Evolutionary conservation across 2,888 invertebrate species (phyloP).

Genomic region (Amphipyra tragopoginis): DNA sequence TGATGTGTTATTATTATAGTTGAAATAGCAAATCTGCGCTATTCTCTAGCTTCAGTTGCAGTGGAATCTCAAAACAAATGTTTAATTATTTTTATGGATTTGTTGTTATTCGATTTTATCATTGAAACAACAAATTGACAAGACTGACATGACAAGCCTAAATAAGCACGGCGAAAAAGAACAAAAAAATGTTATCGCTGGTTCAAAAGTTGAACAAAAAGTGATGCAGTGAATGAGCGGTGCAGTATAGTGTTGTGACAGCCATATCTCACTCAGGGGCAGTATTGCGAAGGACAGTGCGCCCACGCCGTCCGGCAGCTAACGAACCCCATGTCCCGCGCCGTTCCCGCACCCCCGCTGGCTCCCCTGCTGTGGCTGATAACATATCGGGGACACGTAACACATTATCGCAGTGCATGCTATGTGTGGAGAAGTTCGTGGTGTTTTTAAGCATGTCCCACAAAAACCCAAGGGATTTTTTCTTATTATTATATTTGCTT

Average conservation of each 20-base stretch:
- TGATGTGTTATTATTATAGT: constrained; percentile 42
- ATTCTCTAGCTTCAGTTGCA: constrained; percentile 9
- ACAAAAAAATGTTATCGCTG: constrained; percentile 50
- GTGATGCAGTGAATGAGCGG: constrained; percentile 43
- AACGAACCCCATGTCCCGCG: constrained; percentile 40
- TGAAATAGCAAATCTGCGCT: constrained; percentile 15
- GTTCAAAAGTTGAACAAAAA: constrained; percentile 48
- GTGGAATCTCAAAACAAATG: background rate
- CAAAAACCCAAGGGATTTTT: background rate
- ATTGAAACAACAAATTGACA: constrained; percentile 47
- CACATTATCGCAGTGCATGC: constrained; percentile 46
- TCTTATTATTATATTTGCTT: too few species aligned
- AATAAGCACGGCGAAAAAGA: constrained; percentile 40
- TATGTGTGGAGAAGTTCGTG: constrained; percentile 35
- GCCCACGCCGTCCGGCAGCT: constrained; percentile 81
- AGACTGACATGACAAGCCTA: constrained; percentile 29
- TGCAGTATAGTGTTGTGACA: constrained; percentile 73
- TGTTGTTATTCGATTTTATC: constrained; percentile 39
- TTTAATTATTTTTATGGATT: constrained; percentile 1
- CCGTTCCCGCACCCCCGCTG: constrained; percentile 47
- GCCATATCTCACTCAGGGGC: constrained; percentile 70
- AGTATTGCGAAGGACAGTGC: constrained; percentile 83
- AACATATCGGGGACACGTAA: constrained; percentile 71
- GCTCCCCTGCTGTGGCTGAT: constrained; percentile 69
- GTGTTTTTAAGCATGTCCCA: constrained; percentile 4